Evolutionary conservation across 2,888 invertebrate genomes (phyloP), one percentile per base, ranked within the genome.

Genomic region (Eupithecia exiguata): DNA sequence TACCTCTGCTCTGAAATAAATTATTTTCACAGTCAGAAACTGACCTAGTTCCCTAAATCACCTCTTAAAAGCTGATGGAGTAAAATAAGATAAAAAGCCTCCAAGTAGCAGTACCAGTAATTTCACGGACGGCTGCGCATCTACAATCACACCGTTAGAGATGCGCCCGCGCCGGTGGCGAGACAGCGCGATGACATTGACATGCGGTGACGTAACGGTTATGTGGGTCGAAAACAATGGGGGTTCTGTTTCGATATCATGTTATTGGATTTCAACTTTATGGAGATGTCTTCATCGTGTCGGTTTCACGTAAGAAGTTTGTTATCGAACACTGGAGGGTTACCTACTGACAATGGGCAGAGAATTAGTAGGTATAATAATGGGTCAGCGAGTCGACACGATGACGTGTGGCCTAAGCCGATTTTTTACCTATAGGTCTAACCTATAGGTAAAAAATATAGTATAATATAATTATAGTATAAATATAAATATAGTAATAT

Each of bases 141-240:
- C 74, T 73, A 86, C 87, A 86, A 85, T 76, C 79, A 80, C 75
- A 75, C 87, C 88, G 88, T 88, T 88, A 88, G 71, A 76, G 79
- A 78, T 76, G 80, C 77, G 75, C 72, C 68, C 3, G 75, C 73
- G 72, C 68, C 77, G 74, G 74, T 66, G 72, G 72, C 18, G 46
- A 74, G 69, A 69, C 67, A 69, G 36, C 53, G 81, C 80, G 21
- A 66, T 86, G 85, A 86, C 86, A 86, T 86, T 86, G 85, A 85
- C 85, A 86, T 77, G 78, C 66, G 62, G 75, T 86, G 83, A 86
- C 78, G 85, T 86, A 86, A 86, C 80, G 77, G 77, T 76, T 81
- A 85, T 84, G 78, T 83, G 80, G 80, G 81, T 79, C 79, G 69
- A 65, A 68, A 82, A 83, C 82, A 83, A 84, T 84, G 80, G 74